A percentile compares a stretch with the other conserved stretches of the same genome.
Evolutionary conservation across 2,113 vertebrate genomes (phyloP).

Genomic region (Halcyon malimbica): DNA sequence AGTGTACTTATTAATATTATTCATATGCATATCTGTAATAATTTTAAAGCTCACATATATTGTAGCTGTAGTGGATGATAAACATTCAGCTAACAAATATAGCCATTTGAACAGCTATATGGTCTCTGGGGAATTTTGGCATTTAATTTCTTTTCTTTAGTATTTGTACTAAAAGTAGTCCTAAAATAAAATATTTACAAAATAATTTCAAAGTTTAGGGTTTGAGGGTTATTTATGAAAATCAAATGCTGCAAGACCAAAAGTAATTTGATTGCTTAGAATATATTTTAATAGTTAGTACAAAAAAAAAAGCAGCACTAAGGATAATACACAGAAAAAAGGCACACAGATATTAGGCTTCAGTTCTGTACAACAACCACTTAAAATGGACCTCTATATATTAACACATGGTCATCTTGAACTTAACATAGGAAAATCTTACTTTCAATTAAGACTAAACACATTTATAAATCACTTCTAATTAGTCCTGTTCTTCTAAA

Average conservation of each 20-base stretch:
- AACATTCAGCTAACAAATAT: neutral
- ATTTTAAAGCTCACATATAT: conserved; percentile 33
- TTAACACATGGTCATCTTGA: conserved; percentile 41
- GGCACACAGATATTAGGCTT: neutral
- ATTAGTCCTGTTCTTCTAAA: conserved; percentile 68
- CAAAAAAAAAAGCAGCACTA: neutral
- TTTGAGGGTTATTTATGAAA: neutral
- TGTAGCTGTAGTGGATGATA: neutral
- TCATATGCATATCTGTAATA: conserved; percentile 22
- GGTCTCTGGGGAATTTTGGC: neutral
- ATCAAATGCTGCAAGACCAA: neutral
- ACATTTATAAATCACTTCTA: conserved; percentile 63
- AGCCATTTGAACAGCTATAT: neutral
- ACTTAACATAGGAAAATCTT: conserved; percentile 42
- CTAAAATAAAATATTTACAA: conserved; percentile 9
- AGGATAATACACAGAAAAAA: neutral
- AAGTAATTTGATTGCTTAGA: conserved; percentile 19
- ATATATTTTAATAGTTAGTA: neutral
- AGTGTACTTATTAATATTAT: neutral
- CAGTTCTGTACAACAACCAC: neutral
- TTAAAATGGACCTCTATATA: neutral
- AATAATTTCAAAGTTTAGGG: conserved; percentile 6
- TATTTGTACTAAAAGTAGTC: neutral
- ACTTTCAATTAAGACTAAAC: conserved; percentile 61
- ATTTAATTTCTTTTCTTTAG: neutral